Percentiles rank a stretch among this genome's conserved stretches.
phyloP scores from a whole-genome alignment of 2,888 invertebrate genomes.

The Agrochola lychnidis region DNA sequence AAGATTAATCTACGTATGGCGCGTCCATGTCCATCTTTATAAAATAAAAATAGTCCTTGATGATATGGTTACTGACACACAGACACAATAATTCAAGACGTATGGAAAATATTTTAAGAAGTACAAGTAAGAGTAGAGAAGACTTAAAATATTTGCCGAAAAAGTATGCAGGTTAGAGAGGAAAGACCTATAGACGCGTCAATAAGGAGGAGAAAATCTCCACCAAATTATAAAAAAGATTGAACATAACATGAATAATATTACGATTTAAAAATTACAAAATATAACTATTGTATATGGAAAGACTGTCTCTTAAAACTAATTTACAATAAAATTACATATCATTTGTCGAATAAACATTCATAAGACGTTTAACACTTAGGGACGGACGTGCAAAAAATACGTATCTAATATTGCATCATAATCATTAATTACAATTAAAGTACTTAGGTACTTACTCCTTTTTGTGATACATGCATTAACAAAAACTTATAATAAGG shows the following conservation, averaged over 20 bases:
- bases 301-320: slow-evolving; percentile 66
- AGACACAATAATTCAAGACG: neutral
- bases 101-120: neutral
- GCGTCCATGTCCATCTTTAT: neutral
- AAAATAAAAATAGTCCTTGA: neutral
- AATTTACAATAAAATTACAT: slow-evolving; percentile 47
- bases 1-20: neutral
- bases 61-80: neutral
- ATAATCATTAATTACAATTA: slow-evolving; percentile 57
- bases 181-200: neutral
- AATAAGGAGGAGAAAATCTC: neutral
- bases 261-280: slow-evolving; percentile 49
- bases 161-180: neutral
- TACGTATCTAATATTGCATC: slow-evolving; percentile 67
- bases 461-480: slow-evolving; percentile 51
- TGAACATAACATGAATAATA: slow-evolving; percentile 44
- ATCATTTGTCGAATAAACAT: slow-evolving; percentile 56
- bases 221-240: slow-evolving; percentile 22
- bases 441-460: slow-evolving; percentile 52
- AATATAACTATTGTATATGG: slow-evolving; percentile 63
- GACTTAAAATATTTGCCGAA: neutral
- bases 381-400: slow-evolving; percentile 64
- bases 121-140: slow-evolving; percentile 4
- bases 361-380: slow-evolving; percentile 56
- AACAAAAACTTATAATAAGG: slow-evolving; percentile 54